Conservation (phyloP, 2,888 invertebrate species). For the Diadegma fenestrale region DNA sequence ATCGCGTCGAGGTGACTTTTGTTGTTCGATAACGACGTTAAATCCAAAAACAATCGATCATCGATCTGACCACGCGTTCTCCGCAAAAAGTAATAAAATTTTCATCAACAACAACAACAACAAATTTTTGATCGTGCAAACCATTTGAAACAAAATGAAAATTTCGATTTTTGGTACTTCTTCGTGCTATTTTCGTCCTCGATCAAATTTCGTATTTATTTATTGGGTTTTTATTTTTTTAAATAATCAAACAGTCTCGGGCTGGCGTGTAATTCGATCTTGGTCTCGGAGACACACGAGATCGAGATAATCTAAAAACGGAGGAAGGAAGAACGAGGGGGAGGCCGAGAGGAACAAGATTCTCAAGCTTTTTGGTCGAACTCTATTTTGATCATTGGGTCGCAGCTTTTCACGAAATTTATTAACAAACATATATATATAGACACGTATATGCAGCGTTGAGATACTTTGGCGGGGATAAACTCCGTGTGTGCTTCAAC, state of each 20-base stretch:
- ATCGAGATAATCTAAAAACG: conserved; percentile 23
- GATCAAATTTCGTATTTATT: not conserved
- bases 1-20: conserved; percentile 76
- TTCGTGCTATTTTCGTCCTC: conserved; percentile 21
- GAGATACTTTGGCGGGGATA: conserved; percentile 31
- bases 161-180: not conserved
- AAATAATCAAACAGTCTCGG: not conserved
- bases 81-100: conserved; percentile 38
- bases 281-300: conserved; percentile 21
- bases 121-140: not conserved
- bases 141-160: not conserved
- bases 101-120: not conserved
- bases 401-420: conserved; percentile 61
- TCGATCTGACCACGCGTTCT: not conserved
- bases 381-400: conserved; percentile 66
- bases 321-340: not conserved
- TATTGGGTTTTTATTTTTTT: not conserved
- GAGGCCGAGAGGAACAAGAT: conserved; percentile 2
- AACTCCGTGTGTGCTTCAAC: conserved; percentile 22
- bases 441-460: not conserved
- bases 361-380: conserved; percentile 60
- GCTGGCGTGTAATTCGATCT: conserved; percentile 30
- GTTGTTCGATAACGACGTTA: conserved; percentile 21
- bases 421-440: conserved; percentile 49
- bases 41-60: not conserved